Base-by-base conservation (phyloP, 2,113 vertebrate genomes). In the Eulemur rufifrons region DNA sequence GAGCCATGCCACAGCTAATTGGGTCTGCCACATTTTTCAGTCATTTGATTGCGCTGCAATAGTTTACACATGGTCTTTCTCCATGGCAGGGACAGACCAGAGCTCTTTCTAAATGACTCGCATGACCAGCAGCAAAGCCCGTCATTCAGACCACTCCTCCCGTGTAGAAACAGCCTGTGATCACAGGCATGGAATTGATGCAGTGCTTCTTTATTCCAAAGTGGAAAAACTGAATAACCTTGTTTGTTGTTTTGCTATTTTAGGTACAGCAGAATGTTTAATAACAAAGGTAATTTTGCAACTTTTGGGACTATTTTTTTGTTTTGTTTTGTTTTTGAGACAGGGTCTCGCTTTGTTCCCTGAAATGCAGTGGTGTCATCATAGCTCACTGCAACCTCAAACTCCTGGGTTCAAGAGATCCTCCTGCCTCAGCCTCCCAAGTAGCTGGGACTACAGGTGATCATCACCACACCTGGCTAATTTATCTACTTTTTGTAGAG, bases 181-280 rank as follows among this genome's bases (percentile, higher is more conserved):
- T 71, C 23, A 4, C 13, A 52, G 23, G 85, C 69, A 21, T 50
- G 96, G 59, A 92, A 80, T 14, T 17, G 94, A 96, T 15, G 81
- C 47, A 25, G 66, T 90, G 80, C 91, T 94, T 92, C 56, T 81
- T 91, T 93, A 89, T 82, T 42, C 54, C 87, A 78, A 66, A 92
- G 42, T 90, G 96, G 95, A 96, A 97, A 98, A 97, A 89, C 56
- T 94, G 92, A 97, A 91, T 97, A 96, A 94, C 59, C 63, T 45
- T 86, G 89, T 92, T 97, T 97, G 73, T 89, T 96, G 66, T 89
- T 94, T 90, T 97, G 68, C 85, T 97, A 63, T 96, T 97, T 95
- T 96, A 82, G 74, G 85, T 74, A 95, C 9, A 42, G 68, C 23
- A 90, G 42, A 86, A 89, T 92, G 50, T 97, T 77, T 91, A 96